These are phyloP conservation scores for Noctua comes DNA, from an alignment of 2,888 invertebrate genomes.

Conservation along the genomic window DNA sequence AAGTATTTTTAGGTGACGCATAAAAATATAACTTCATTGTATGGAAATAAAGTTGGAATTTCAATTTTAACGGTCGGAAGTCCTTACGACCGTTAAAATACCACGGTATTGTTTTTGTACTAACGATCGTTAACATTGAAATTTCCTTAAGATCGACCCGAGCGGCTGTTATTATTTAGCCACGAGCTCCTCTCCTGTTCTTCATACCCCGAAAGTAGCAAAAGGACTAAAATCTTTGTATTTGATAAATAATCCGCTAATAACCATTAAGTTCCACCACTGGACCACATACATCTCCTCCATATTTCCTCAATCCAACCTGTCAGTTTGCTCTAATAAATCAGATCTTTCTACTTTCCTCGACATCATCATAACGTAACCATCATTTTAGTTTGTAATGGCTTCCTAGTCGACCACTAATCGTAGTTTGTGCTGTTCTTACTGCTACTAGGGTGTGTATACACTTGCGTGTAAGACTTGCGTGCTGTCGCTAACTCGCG, in stretches of 20 bases:
- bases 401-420: conserved; percentile 55
- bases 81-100: too few relatives aligned
- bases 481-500: conserved; percentile 1
- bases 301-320: conserved; percentile 27
- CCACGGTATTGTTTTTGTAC: too few relatives aligned
- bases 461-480: conserved; percentile 28
- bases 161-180: too few relatives aligned
- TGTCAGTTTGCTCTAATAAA: conserved; percentile 37
- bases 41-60: too few relatives aligned
- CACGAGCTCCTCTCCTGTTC: background rate
- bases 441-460: conserved; percentile 9
- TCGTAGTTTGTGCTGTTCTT: conserved; percentile 35
- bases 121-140: too few relatives aligned
- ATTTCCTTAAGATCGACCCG: too few relatives aligned
- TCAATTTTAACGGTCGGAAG: too few relatives aligned
- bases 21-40: too few relatives aligned
- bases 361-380: conserved; percentile 46
- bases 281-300: background rate
- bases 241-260: background rate
- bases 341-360: conserved; percentile 32
- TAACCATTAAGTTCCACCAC: background rate
- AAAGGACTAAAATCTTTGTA: background rate
- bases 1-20: too few relatives aligned
- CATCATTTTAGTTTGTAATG: conserved; percentile 43
- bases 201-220: too few relatives aligned